phyloP scores from a whole-genome alignment of 2,797 vertebrate genomes.

The Tragelaphus eurycerus region DNA sequence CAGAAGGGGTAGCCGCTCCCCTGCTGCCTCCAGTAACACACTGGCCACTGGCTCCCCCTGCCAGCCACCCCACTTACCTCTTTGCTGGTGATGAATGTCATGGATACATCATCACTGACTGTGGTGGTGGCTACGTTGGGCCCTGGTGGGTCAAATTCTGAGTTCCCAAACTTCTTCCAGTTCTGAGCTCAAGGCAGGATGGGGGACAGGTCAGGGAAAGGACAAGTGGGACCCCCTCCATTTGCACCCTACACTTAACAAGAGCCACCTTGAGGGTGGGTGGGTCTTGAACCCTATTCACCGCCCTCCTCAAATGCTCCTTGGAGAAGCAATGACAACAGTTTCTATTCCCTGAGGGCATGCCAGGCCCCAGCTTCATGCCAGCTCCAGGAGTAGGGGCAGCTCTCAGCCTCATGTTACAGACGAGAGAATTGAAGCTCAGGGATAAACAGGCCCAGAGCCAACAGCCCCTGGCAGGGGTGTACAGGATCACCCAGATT shows the following conservation, averaged over 20 bases:
- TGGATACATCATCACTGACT: conserved; percentile 96
- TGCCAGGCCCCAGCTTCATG: not conserved
- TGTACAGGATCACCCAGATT: not conserved
- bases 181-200: conserved; percentile 83
- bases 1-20: not conserved
- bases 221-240: not conserved
- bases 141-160: conserved; percentile 91
- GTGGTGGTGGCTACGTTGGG: conserved; percentile 97
- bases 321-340: not conserved
- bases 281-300: not conserved
- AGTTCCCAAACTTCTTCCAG: conserved; percentile 98
- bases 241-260: not conserved
- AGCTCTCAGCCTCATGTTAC: not conserved
- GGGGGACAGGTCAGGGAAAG: not conserved
- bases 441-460: not conserved
- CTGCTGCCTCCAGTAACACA: fast-evolving
- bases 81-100: conserved; percentile 99
- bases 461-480: not conserved
- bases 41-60: not conserved
- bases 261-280: not conserved
- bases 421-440: not conserved
- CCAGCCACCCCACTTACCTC: conserved; percentile 84
- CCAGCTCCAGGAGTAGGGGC: not conserved
- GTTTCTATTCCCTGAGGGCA: not conserved
- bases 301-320: not conserved